A percentile compares a stretch with the other conserved stretches of the same genome.
Conservation (phyloP, 2,113 vertebrate species). For the Psilopsiagon aurifrons region DNA sequence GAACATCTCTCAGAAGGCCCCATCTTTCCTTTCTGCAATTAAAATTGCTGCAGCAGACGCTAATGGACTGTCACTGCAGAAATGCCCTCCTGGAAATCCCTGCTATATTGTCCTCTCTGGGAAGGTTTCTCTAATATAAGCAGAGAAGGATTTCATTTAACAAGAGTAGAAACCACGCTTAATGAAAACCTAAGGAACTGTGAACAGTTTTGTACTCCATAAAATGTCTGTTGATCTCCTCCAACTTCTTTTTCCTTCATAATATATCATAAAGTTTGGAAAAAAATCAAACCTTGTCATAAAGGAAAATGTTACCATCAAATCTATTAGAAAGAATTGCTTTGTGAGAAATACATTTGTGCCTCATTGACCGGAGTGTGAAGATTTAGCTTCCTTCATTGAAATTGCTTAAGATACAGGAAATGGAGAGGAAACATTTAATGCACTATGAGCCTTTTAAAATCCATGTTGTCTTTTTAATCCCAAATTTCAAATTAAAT, state of each 20-base stretch:
- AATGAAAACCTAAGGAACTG: background rate
- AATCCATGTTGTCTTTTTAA: slow-evolving; percentile 6
- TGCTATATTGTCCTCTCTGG: background rate
- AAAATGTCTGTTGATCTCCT: background rate
- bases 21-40: background rate
- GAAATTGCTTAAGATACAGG: background rate
- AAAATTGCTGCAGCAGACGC: background rate
- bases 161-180: background rate
- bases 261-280: background rate
- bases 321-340: background rate
- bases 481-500: slow-evolving; percentile 16
- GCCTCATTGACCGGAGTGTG: background rate
- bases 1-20: background rate
- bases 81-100: background rate
- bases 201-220: background rate
- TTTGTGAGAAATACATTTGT: background rate
- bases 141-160: slow-evolving; percentile 2
- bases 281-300: background rate
- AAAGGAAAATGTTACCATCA: background rate
- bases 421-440: slow-evolving; percentile 16
- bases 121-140: background rate
- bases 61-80: slow-evolving; percentile 2
- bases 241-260: background rate
- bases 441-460: background rate
- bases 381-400: background rate